phyloP scores from a whole-genome alignment of 2,888 invertebrate species.

The Ornithoptera priamus region DNA sequence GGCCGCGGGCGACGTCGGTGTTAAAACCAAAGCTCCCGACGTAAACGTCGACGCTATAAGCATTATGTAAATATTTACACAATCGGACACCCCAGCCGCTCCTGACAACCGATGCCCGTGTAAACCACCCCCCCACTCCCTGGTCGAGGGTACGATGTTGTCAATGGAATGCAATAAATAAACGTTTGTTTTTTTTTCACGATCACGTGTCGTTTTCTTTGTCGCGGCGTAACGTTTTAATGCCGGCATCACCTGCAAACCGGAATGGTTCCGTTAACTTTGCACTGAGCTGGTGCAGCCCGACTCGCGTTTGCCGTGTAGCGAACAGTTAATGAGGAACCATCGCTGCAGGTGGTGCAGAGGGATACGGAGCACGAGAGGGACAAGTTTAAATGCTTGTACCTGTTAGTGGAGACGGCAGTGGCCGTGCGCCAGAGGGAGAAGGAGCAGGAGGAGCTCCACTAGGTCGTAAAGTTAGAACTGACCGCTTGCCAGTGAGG shows the following conservation, averaged over 20 bases:
- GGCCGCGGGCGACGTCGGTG: slow-evolving; percentile 63
- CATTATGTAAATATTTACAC: too few species aligned
- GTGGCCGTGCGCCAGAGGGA: slow-evolving; percentile 67
- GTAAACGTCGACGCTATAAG: too few species aligned
- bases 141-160: too few species aligned
- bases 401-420: slow-evolving; percentile 67
- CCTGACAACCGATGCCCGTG: too few species aligned
- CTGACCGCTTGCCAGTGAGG: not conserved
- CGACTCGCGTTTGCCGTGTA: not conserved
- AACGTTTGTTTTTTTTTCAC: slow-evolving; percentile 41
- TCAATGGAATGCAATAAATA: slow-evolving; percentile 37
- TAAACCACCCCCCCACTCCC: too few species aligned
- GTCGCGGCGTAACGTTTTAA: slow-evolving; percentile 54
- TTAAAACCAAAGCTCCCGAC: slow-evolving; percentile 52
- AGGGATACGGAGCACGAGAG: slow-evolving; percentile 45
- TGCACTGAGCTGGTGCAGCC: not conserved
- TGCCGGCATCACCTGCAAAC: slow-evolving; percentile 67
- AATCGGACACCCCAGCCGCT: too few species aligned
- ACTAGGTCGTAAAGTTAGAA: slow-evolving; percentile 33
- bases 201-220: slow-evolving; percentile 32
- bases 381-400: slow-evolving; percentile 66
- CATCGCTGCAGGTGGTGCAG: slow-evolving; percentile 61
- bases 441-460: slow-evolving; percentile 53
- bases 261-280: slow-evolving; percentile 26
- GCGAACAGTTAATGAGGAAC: slow-evolving; percentile 30